Conservation (phyloP, 2,888 invertebrate species). For the Dilophus febrilis region DNA sequence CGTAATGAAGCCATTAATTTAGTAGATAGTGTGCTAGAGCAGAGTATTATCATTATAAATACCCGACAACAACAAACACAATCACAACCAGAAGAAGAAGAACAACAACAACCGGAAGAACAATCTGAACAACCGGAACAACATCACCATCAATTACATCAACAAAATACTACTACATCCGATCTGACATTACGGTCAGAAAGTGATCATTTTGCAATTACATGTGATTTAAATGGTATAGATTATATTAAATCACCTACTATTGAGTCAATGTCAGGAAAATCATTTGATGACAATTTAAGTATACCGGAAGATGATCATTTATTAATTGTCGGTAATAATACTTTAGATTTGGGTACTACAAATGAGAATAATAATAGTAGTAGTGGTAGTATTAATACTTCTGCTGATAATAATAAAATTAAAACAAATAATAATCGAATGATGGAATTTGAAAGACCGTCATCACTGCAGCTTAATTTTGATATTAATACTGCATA, state of each 20-base stretch:
- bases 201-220: slow-evolving; percentile 29
- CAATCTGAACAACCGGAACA: no score
- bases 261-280: slow-evolving; percentile 29
- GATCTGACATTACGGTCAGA: slow-evolving; percentile 16
- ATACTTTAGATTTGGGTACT: not conserved
- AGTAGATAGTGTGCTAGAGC: slow-evolving; percentile 27
- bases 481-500: slow-evolving; percentile 18
- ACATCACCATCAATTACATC: slow-evolving; percentile 9
- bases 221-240: slow-evolving; percentile 26
- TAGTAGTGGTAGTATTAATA: not conserved
- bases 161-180: slow-evolving; percentile 9
- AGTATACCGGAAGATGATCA: slow-evolving; percentile 21
- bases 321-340: not conserved
- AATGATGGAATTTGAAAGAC: slow-evolving; percentile 19
- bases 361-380: not conserved
- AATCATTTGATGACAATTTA: slow-evolving; percentile 29
- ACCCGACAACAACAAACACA: slow-evolving; percentile 16
- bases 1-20: slow-evolving; percentile 26
- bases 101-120: slow-evolving; percentile 12
- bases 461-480: slow-evolving; percentile 21
- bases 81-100: no score
- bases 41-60: slow-evolving; percentile 25
- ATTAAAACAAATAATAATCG: not conserved
- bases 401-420: not conserved
- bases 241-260: slow-evolving; percentile 29